Evolutionary conservation across 1,140 invertebrate genomes (phyloP), one percentile per base, ranked within the genome.

Genomic region (Heliconius nattereri): DNA sequence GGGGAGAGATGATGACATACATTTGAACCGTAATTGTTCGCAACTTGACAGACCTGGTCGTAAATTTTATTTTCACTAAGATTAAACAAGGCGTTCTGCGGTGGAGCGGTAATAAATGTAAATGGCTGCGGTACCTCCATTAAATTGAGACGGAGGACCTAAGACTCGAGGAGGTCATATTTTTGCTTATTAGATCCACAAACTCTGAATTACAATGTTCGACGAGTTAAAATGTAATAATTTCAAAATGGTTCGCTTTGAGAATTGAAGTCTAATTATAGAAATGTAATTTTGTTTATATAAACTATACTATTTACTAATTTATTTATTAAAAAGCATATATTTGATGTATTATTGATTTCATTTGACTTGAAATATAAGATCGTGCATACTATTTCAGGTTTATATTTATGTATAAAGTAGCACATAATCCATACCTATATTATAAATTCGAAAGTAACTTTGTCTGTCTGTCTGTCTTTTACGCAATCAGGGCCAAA

Each of bases 1-100:
- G 89, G 83, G 54, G 29, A 32, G 74, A 81, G 78, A 81, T 81
- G 74, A 81, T 81, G 80, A 83, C 71, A 81, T 77, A 81, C 78
- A 84, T 82, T 82, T 80, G 76, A 84, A 80, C 81, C 71, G 76
- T 84, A 80, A 84, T 78, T 80, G 83, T 84, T 84, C 80, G 54
- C 83, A 76, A 81, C 83, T 84, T 82, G 75, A 84, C 83, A 84
- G 83, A 84, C 76, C 75, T 80, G 83, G 75, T 84, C 83, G 81
- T 84, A 84, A 84, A 84, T 84, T 84, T 84, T 84, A 84, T 84
- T 84, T 84, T 84, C 83, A 78, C 80, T 79, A 84, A 82, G 83
- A 84, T 84, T 84, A 84, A 84, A 84, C 83, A 84, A 81, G 83
- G 78, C 80, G 76, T 82, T 84, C 81, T 81, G 83, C 81, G 81